Conservation (phyloP, 2,797 vertebrate species). For the Acrossocheilus fasciatus region DNA sequence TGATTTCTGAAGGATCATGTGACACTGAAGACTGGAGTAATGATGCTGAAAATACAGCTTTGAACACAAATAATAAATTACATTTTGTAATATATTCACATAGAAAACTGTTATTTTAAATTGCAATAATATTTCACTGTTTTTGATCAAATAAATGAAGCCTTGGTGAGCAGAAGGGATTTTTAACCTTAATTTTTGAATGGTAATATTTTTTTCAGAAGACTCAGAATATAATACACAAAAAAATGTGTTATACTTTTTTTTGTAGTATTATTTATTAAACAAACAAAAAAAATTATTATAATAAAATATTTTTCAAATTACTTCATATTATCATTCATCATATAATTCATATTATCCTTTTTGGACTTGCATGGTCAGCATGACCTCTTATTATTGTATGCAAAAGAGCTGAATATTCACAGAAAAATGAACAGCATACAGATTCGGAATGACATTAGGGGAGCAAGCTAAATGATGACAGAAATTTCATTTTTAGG, state of each 20-base stretch:
- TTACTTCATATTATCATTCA: too few relatives aligned
- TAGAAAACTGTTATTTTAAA: not conserved
- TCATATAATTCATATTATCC: not conserved
- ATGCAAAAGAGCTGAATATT: not conserved
- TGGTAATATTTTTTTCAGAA: not conserved
- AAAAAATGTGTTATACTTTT: too few relatives aligned
- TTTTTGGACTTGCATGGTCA: not conserved
- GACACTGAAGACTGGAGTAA: not conserved
- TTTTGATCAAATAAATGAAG: not conserved
- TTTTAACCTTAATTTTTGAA: not conserved
- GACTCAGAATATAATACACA: not conserved
- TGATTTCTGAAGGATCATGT: not conserved
- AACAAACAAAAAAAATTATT: too few relatives aligned
- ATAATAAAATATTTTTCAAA: too few relatives aligned
- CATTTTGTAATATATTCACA: not conserved
- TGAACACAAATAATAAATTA: not conserved
- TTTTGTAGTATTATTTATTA: too few relatives aligned
- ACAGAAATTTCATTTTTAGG: conserved; percentile 10
- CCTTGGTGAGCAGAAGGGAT: not conserved
- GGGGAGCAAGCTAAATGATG: not conserved
- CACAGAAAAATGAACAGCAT: not conserved
- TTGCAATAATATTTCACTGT: not conserved
- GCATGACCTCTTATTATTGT: not conserved
- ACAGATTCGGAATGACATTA: not conserved
- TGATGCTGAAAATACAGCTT: not conserved